These are phyloP conservation scores for Ctena decussata DNA, from an alignment of 2,888 invertebrate genomes.

Conservation along the genomic window DNA sequence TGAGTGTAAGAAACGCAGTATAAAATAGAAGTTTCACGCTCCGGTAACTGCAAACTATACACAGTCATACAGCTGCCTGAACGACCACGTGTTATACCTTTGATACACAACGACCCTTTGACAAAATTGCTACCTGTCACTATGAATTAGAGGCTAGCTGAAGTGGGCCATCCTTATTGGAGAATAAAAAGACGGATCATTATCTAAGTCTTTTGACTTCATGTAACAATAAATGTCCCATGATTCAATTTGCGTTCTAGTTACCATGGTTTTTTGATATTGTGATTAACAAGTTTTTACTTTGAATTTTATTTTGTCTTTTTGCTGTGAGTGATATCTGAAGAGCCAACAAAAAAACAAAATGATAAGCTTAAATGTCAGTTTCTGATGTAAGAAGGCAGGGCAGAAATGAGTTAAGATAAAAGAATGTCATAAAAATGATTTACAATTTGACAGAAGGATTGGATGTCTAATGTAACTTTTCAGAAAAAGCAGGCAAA, in stretches of 20 bases:
- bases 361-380: too few relatives aligned
- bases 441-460: too few relatives aligned
- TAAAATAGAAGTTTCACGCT: conserved; percentile 66
- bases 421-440: too few relatives aligned
- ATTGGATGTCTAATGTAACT: too few relatives aligned
- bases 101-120: conserved; percentile 14
- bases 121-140: conserved; percentile 23
- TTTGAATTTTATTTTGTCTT: neutral
- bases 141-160: neutral
- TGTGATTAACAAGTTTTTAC: neutral
- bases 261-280: conserved; percentile 6
- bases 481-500: too few relatives aligned
- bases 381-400: too few relatives aligned
- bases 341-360: neutral
- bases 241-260: neutral
- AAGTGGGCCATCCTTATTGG: neutral
- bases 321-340: neutral
- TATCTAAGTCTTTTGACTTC: neutral
- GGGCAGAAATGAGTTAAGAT: too few relatives aligned
- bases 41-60: conserved; percentile 41
- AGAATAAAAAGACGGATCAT: neutral
- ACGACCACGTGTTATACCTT: conserved; percentile 17
- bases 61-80: conserved; percentile 22
- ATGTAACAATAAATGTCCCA: conserved; percentile 8
- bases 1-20: conserved; percentile 49